phyloP scores from a whole-genome alignment of 1,140 invertebrate species.

The Magallana angulata region DNA sequence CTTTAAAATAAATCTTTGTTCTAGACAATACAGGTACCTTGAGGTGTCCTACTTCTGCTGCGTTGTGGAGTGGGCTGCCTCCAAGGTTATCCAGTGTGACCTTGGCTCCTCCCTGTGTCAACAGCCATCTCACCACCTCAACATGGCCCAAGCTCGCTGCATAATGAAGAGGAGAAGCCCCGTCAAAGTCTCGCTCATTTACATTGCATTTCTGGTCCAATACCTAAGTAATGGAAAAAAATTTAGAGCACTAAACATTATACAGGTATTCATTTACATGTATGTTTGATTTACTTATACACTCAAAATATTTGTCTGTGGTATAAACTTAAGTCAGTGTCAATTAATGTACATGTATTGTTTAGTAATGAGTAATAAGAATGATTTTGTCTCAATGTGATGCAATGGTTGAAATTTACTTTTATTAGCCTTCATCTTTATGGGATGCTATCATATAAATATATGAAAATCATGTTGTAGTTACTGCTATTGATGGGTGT shows the following conservation, averaged over 20 bases:
- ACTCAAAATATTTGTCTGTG: neutral
- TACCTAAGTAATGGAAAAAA: slow-evolving; percentile 82
- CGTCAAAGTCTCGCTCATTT: slow-evolving; percentile 90
- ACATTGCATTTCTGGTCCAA: slow-evolving; percentile 89
- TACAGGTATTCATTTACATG: no score
- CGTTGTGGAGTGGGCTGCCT: slow-evolving; percentile 92
- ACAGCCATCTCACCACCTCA: slow-evolving; percentile 89
- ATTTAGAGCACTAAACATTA: neutral
- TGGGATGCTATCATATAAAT: no score
- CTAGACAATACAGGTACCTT: slow-evolving; percentile 82
- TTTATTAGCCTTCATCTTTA: no score
- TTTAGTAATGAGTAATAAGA: neutral
- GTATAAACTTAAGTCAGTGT: neutral
- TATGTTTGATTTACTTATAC: neutral
- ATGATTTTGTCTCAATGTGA: no score
- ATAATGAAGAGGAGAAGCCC: slow-evolving; percentile 85
- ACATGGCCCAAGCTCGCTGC: slow-evolving; percentile 90
- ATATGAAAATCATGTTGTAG: no score
- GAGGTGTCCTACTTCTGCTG: slow-evolving; percentile 92
- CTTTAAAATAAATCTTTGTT: no score
- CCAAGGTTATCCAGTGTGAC: slow-evolving; percentile 90
- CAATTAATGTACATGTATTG: neutral
- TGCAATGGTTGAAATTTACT: no score
- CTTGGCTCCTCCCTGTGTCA: slow-evolving; percentile 86
- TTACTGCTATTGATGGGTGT: no score